Evolutionary conservation across 2,888 invertebrate species (phyloP), one percentile per base, ranked within the genome.

Genomic region (Caenorhabditis sinica): DNA sequence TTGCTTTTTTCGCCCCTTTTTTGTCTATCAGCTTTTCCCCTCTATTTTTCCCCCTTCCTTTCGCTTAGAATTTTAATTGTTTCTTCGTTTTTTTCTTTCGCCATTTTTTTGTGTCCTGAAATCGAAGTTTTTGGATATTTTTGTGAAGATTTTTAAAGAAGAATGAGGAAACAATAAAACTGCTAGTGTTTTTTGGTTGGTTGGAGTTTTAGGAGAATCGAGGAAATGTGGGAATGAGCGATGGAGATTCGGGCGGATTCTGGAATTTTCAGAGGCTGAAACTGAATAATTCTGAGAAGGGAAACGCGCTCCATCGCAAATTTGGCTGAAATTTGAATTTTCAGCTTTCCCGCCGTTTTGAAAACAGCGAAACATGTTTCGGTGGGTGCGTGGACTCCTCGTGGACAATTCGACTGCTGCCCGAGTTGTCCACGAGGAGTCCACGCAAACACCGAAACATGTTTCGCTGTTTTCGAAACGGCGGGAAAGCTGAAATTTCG

Each of bases 51-150:
- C 61, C 51, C 36, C 43, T 51, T 65, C 33, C 63, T 43, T 56
- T 15, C 33, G 63, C 69, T 69, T 53, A 69, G 68, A 69, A 58
- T 56, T 43, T 36, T 77, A 60, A 60, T 77, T 77, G 63, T 77
- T 49, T 60, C 60, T 36, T 77, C 13, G 13, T 40, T 56, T 56
- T 28, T 56, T 56, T 56, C 15, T 56, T 28, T 53, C n/a, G 20
- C 25, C 4, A 9, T 56, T n/a, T 49, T 6, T 2, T 11, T 17
- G 4, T 17, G 17, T 23, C 17, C 23, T 1, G 20, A n/a, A n/a
- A n/a, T n/a, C n/a, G n/a, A n/a, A n/a, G n/a, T n/a, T n/a, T 8
- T 23, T 53, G 23, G 53, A 23, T 77, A 51, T 69, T 45, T 69
- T 71, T 40, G 56, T 51, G 43, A 40, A 11, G 40, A 40, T 6